Conservation (phyloP, 2,888 invertebrate species). For the Oeneis ivallda region DNA sequence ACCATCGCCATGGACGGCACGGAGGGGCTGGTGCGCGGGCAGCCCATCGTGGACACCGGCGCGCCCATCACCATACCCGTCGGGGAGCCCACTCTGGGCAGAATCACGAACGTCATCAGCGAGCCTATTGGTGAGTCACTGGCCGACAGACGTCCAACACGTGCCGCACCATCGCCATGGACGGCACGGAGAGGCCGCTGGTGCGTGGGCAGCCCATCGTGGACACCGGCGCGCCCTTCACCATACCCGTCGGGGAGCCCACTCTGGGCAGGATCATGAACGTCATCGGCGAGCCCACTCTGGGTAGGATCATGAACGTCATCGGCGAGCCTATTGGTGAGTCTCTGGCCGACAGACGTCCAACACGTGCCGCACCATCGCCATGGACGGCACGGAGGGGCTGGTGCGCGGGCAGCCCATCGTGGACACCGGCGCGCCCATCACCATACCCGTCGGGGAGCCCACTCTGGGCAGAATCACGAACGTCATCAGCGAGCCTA, state of each 20-base stretch:
- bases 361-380: conserved; percentile 94
- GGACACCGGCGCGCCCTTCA: conserved; percentile 94
- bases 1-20: conserved; percentile 83
- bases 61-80: conserved; percentile 96
- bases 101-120: conserved; percentile 97
- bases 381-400: conserved; percentile 68
- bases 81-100: conserved; percentile 93
- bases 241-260: conserved; percentile 95
- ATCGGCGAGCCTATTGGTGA: conserved; percentile 87
- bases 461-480: conserved; percentile 96
- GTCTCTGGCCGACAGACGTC: too few relatives aligned
- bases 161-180: too few relatives aligned
- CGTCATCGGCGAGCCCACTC: conserved; percentile 93
- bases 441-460: conserved; percentile 95
- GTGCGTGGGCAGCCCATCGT: conserved; percentile 90
- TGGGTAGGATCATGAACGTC: conserved; percentile 97
- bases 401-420: conserved; percentile 92
- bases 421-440: conserved; percentile 91
- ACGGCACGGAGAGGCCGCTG: conserved; percentile 81
- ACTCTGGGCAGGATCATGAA: conserved; percentile 97
- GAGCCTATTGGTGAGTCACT: conserved; percentile 81
- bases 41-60: conserved; percentile 90
- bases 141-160: too few relatives aligned
- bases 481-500: conserved; percentile 93
- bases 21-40: conserved; percentile 90